phyloP scores from a whole-genome alignment of 1,140 invertebrate species.

The Amyelois transitella region DNA sequence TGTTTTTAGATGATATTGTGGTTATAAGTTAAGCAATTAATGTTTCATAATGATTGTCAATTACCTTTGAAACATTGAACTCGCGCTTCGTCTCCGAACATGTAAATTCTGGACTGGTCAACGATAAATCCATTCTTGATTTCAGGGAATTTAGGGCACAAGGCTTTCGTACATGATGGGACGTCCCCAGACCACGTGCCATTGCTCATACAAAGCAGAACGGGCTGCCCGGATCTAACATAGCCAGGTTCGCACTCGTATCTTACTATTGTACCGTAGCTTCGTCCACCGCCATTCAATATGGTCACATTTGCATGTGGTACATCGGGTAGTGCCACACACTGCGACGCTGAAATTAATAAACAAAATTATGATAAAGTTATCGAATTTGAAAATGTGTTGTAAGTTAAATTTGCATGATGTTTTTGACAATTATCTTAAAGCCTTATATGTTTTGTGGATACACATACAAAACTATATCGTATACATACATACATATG shows the following conservation, averaged over 20 bases:
- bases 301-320: slow-evolving; percentile 90
- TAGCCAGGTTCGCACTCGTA: slow-evolving; percentile 97
- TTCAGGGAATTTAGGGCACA: slow-evolving; percentile 88
- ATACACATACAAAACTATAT: too few species aligned
- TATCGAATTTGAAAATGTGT: slow-evolving; percentile 2
- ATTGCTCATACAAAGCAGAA: slow-evolving; percentile 95
- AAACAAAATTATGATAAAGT: slow-evolving; percentile 5
- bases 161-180: slow-evolving; percentile 89
- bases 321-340: slow-evolving; percentile 90
- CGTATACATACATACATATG: too few species aligned
- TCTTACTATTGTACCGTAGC: slow-evolving; percentile 95
- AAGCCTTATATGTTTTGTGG: too few species aligned
- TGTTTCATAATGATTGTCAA: slow-evolving; percentile 4
- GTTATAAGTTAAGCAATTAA: too few species aligned
- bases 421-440: background rate
- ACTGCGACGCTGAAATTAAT: slow-evolving; percentile 86
- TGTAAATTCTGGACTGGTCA: slow-evolving; percentile 83
- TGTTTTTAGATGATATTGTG: too few species aligned
- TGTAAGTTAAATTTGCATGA: slow-evolving; percentile 9
- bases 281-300: slow-evolving; percentile 93
- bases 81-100: slow-evolving; percentile 92
- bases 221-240: slow-evolving; percentile 88
- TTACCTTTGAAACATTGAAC: slow-evolving; percentile 94
- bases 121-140: slow-evolving; percentile 90
- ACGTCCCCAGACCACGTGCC: slow-evolving; percentile 96